Conservation (phyloP, 2,797 vertebrate genomes). For the Cuniculus paca region DNA sequence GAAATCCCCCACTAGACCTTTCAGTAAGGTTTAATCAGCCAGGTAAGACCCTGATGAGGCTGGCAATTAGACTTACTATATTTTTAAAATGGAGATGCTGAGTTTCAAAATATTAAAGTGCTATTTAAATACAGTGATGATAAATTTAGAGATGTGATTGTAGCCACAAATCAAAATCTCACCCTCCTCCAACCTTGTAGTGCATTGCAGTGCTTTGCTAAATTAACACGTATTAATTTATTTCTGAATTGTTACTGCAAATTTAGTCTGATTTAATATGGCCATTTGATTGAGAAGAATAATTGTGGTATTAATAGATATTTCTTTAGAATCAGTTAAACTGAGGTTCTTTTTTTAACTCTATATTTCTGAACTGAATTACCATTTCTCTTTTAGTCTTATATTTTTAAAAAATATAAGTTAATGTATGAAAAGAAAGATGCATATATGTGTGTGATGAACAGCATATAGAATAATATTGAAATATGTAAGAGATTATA, state of each 20-base stretch:
- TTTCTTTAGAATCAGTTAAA: not conserved
- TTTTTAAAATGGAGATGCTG: constrained; percentile 70
- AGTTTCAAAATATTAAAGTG: constrained; percentile 72
- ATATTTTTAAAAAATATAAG: not conserved
- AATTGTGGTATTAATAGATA: not conserved
- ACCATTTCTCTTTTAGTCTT: not conserved
- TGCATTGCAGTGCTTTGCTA: not conserved
- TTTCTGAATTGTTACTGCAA: not conserved
- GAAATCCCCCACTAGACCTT: constrained; percentile 77
- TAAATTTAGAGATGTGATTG: constrained; percentile 11
- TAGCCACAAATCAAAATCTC: not conserved
- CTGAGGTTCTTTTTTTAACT: not conserved
- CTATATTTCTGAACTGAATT: not conserved
- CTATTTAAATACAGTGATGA: constrained; percentile 52
- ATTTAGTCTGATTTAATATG: constrained; percentile 6
- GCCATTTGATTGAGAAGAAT: not conserved
- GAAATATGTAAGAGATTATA: not conserved
- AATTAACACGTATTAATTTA: constrained; percentile 55
- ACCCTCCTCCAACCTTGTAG: not conserved
- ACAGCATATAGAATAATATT: not conserved
- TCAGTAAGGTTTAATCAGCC: constrained; percentile 78
- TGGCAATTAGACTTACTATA: constrained; percentile 77
- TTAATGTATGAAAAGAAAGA: not conserved
- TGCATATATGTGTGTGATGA: not conserved
- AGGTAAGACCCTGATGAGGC: constrained; percentile 77